These are phyloP conservation scores for Chromobotia macracanthus DNA, from an alignment of 2,797 vertebrate genomes.

Conservation along the genomic window DNA sequence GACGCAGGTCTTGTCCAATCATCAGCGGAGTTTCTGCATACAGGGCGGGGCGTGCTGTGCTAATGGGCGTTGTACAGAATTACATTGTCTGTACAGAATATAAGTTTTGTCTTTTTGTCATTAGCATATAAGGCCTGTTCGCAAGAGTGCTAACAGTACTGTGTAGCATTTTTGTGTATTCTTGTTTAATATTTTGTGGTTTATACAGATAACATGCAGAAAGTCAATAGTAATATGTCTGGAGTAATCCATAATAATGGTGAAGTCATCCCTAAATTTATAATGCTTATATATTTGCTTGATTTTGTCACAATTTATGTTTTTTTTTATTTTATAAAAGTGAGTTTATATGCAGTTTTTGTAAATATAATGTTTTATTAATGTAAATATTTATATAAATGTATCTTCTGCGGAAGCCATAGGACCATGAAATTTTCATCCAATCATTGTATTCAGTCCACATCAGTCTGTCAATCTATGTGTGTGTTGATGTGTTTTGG, in stretches of 20 bases:
- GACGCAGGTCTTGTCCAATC: constrained; percentile 64
- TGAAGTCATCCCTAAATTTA: not conserved
- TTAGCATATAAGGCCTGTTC: not conserved
- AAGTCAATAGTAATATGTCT: not conserved
- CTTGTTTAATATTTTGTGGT: not conserved
- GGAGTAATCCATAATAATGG: not conserved
- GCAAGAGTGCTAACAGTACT: not conserved
- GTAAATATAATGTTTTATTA: too few relatives aligned
- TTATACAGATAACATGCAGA: not conserved
- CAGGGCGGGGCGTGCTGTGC: not conserved
- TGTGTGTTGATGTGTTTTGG: too few relatives aligned
- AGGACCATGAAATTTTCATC: too few relatives aligned
- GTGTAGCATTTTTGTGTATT: not conserved
- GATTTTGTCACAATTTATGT: too few relatives aligned
- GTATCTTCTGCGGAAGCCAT: too few relatives aligned
- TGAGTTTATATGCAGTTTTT: too few relatives aligned
- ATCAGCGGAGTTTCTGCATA: not conserved
- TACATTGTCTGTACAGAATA: constrained; percentile 16
- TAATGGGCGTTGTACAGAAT: not conserved
- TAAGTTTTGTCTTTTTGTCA: constrained; percentile 1
- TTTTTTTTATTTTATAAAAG: too few relatives aligned
- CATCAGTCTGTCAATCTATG: too few relatives aligned
- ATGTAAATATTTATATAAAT: too few relatives aligned
- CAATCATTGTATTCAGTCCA: too few relatives aligned
- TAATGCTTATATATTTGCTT: not conserved